Evolutionary conservation across 1,140 invertebrate species (phyloP).

Genomic region (Drosophila seguyi): DNA sequence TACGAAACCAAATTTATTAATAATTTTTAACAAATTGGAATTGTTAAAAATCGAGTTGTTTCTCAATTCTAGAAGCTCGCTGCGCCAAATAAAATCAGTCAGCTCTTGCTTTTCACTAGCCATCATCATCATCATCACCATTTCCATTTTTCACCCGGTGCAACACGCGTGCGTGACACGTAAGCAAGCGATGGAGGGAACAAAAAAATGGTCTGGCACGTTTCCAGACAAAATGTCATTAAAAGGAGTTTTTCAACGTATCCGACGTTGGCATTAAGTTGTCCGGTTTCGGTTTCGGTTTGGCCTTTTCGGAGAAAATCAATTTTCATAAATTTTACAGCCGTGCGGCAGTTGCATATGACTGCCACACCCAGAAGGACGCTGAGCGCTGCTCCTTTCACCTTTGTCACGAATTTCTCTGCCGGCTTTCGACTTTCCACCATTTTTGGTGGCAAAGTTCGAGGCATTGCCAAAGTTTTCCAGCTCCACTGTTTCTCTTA

Average conservation of each 20-base stretch:
- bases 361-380: conserved; percentile 42
- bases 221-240: conserved; percentile 73
- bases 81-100: background rate
- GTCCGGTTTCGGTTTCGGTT: conserved; percentile 59
- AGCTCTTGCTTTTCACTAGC: background rate
- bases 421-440: conserved; percentile 11
- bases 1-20: background rate
- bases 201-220: conserved; percentile 45
- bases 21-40: too few relatives aligned
- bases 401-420: conserved; percentile 73
- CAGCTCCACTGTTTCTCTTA: background rate
- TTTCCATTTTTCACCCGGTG: background rate
- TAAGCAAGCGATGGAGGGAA: conserved; percentile 21
- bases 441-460: conserved; percentile 41
- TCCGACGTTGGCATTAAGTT: conserved; percentile 63
- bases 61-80: background rate
- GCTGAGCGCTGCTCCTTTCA: conserved; percentile 51
- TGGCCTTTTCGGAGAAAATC: conserved; percentile 66
- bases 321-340: conserved; percentile 79
- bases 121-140: conserved; percentile 22
- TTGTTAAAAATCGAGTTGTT: background rate
- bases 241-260: conserved; percentile 28
- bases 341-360: conserved; percentile 73
- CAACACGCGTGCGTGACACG: conserved; percentile 36
- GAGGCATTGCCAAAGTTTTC: conserved; percentile 64